These are phyloP conservation scores for Prunella himalayana DNA, from an alignment of 2,113 vertebrate genomes.

Conservation along the genomic window DNA sequence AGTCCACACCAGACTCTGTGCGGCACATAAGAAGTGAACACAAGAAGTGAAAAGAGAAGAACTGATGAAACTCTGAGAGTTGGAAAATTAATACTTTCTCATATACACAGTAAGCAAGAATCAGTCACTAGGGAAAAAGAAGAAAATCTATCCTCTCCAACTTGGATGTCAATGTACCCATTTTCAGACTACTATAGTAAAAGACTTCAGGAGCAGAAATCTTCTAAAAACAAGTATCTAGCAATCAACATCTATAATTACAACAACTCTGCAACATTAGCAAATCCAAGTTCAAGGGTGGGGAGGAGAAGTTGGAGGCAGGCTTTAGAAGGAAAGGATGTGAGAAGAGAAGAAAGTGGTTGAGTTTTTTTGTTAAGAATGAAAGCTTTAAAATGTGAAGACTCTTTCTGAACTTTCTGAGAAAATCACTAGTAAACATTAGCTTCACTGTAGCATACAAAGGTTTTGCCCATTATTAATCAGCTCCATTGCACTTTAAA, in stretches of 20 bases:
- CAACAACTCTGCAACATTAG: neutral
- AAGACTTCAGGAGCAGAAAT: neutral
- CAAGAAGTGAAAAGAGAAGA: neutral
- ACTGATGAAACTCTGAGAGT: neutral
- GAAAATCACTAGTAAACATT: neutral
- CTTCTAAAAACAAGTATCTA: neutral
- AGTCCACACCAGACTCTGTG: neutral
- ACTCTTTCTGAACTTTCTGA: neutral
- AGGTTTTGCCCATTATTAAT: neutral
- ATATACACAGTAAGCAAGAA: neutral
- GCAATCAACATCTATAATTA: neutral
- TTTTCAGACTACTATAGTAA: neutral
- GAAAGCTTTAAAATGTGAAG: neutral
- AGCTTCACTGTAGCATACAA: neutral
- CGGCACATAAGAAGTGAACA: neutral
- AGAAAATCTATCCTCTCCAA: neutral
- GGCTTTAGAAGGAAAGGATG: neutral
- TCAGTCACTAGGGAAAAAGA: neutral
- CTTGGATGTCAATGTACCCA: neutral
- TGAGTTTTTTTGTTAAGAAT: neutral
- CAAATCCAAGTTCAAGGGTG: neutral
- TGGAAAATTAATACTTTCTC: neutral
- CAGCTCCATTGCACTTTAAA: neutral
- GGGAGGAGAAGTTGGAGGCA: fast-evolving
- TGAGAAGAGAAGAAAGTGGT: neutral